These are phyloP conservation scores for Oryzias javanicus DNA, from an alignment of 2,113 vertebrate species.

Conservation along the genomic window DNA sequence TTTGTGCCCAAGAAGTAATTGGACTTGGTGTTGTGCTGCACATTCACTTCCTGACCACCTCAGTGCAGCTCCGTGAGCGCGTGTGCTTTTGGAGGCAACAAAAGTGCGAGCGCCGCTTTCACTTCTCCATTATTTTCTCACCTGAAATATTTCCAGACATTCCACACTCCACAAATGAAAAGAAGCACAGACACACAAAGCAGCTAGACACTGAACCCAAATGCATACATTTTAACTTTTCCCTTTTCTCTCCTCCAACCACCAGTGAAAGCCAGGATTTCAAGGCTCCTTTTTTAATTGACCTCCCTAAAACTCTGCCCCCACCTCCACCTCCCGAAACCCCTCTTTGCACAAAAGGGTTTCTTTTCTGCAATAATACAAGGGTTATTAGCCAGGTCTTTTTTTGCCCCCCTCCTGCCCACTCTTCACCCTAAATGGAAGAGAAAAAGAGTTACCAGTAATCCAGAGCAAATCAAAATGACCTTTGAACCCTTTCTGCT, in stretches of 20 bases:
- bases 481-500: slow-evolving; percentile 95
- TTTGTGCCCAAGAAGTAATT: slow-evolving; percentile 33
- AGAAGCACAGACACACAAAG: slow-evolving; percentile 36
- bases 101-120: not conserved
- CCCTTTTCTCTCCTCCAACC: slow-evolving; percentile 33
- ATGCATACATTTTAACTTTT: slow-evolving; percentile 66
- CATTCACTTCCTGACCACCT: slow-evolving; percentile 42
- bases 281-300: slow-evolving; percentile 82
- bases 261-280: slow-evolving; percentile 69
- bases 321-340: slow-evolving; percentile 53
- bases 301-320: slow-evolving; percentile 76
- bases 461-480: slow-evolving; percentile 92
- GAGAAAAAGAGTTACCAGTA: slow-evolving; percentile 87
- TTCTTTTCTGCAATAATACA: slow-evolving; percentile 79
- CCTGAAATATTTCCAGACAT: slow-evolving; percentile 31
- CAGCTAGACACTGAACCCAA: slow-evolving; percentile 44
- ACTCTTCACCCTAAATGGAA: slow-evolving; percentile 54
- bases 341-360: slow-evolving; percentile 79
- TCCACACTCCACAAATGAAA: slow-evolving; percentile 52
- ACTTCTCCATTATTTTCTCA: slow-evolving; percentile 26
- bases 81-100: slow-evolving; percentile 19
- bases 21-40: slow-evolving; percentile 45
- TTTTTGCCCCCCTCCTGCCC: slow-evolving; percentile 64
- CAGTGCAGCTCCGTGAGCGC: slow-evolving; percentile 29
- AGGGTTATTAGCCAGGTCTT: slow-evolving; percentile 87